Evolutionary conservation across 2,113 vertebrate species (phyloP).

Genomic region (Halichoeres trimaculatus): DNA sequence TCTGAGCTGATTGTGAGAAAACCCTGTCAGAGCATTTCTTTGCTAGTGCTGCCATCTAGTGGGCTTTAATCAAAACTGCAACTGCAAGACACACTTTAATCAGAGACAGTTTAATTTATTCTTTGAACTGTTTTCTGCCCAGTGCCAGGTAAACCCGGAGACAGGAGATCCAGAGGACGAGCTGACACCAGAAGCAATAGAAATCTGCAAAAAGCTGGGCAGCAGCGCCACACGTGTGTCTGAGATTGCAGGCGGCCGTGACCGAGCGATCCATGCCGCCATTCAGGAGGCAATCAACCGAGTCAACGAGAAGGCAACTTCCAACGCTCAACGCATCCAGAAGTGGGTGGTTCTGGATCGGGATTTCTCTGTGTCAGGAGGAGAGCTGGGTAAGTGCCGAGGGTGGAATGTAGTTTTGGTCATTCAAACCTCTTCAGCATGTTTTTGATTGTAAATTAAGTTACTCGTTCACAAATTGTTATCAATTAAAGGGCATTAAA

Average conservation of each 20-base stretch:
- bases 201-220: constrained; percentile 85
- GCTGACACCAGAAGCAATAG: constrained; percentile 82
- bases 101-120: neutral
- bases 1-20: neutral
- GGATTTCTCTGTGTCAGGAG: constrained; percentile 89
- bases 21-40: neutral
- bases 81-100: too few species aligned
- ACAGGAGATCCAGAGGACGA: constrained; percentile 84
- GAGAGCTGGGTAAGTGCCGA: constrained; percentile 89
- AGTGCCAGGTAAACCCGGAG: constrained; percentile 82
- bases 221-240: constrained; percentile 85
- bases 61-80: constrained; percentile 36
- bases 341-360: constrained; percentile 90
- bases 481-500: too few species aligned
- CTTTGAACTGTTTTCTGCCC: neutral
- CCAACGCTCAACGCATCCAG: constrained; percentile 90
- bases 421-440: too few species aligned
- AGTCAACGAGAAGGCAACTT: constrained; percentile 84
- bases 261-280: constrained; percentile 79
- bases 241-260: constrained; percentile 81
- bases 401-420: too few species aligned
- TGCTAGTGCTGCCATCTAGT: constrained; percentile 60
- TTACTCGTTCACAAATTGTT: too few species aligned
- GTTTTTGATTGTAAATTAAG: too few species aligned
- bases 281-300: constrained; percentile 88